Evolutionary conservation across 2,888 invertebrate species (phyloP).

Genomic region (Dexiosoma caninum): DNA sequence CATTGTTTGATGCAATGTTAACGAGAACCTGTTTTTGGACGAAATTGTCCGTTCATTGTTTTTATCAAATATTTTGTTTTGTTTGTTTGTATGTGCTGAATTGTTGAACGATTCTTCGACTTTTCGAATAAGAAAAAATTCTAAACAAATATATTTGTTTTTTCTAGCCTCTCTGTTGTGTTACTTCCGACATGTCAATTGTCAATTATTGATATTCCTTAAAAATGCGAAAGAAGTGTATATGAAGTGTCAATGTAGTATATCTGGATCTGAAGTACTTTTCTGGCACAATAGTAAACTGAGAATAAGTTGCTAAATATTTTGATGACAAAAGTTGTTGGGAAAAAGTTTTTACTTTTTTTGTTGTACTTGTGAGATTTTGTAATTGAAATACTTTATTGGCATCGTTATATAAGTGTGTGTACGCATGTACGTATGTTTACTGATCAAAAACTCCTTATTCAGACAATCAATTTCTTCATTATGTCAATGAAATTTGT

Average conservation of each 20-base stretch:
- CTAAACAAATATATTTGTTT: conserved; percentile 15
- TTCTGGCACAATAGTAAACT: neutral
- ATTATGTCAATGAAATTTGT: too few species aligned
- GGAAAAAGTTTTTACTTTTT: too few species aligned
- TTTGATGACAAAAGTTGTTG: neutral
- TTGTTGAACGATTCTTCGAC: conserved; percentile 9
- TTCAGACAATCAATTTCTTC: too few species aligned
- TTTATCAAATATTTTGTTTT: conserved; percentile 14
- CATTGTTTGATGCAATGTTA: conserved; percentile 35
- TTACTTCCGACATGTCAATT: neutral
- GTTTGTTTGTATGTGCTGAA: neutral
- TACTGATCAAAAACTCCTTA: too few species aligned
- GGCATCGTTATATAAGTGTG: too few species aligned
- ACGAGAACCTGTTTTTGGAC: neutral
- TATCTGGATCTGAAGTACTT: conserved; percentile 32
- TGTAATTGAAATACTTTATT: too few species aligned
- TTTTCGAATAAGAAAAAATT: conserved; percentile 31
- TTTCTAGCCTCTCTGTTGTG: neutral
- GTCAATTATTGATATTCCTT: conserved; percentile 25
- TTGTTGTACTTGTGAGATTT: too few species aligned
- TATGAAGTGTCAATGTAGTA: neutral
- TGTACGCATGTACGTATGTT: too few species aligned
- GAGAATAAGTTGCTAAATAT: conserved; percentile 32
- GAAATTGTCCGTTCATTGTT: conserved; percentile 43
- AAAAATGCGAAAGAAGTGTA: neutral